phyloP scores from a whole-genome alignment of 2,113 vertebrate species.

The Chloropsis cyanopogon region DNA sequence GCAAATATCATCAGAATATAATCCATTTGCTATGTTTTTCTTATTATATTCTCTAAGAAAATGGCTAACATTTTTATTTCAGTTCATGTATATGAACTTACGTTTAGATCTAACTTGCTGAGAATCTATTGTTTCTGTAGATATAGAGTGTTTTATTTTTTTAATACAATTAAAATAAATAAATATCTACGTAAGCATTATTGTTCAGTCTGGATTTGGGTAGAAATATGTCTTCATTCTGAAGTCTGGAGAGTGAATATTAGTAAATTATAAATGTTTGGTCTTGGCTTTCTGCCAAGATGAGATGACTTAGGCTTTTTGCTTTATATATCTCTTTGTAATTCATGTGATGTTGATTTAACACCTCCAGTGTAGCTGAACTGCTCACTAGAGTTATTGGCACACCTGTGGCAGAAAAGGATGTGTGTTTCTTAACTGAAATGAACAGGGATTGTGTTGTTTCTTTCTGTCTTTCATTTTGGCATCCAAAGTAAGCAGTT shows the following conservation, averaged over 20 bases:
- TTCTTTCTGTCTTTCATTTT: not conserved
- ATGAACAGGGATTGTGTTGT: not conserved
- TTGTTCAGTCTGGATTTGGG: not conserved
- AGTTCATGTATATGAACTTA: not conserved
- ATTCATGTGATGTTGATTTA: not conserved
- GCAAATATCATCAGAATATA: conserved; percentile 1
- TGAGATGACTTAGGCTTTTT: not conserved
- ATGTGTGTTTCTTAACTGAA: not conserved
- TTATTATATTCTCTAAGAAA: not conserved
- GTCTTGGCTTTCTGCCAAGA: not conserved
- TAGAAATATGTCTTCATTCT: not conserved
- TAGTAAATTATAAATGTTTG: not conserved
- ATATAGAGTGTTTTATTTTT: not conserved
- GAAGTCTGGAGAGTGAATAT: not conserved
- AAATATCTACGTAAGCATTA: not conserved
- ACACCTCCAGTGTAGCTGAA: not conserved
- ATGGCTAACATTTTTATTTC: not conserved
- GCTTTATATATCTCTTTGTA: not conserved
- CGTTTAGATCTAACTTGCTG: not conserved
- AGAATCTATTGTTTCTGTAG: not conserved
- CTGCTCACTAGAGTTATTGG: not conserved
- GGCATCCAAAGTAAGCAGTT: not conserved
- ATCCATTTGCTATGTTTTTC: not conserved
- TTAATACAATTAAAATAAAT: not conserved
- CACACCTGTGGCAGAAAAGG: not conserved